Evolutionary conservation across 92 coral and sea anemone species (phyloP).

Genomic region (Paragorgia papillata): DNA sequence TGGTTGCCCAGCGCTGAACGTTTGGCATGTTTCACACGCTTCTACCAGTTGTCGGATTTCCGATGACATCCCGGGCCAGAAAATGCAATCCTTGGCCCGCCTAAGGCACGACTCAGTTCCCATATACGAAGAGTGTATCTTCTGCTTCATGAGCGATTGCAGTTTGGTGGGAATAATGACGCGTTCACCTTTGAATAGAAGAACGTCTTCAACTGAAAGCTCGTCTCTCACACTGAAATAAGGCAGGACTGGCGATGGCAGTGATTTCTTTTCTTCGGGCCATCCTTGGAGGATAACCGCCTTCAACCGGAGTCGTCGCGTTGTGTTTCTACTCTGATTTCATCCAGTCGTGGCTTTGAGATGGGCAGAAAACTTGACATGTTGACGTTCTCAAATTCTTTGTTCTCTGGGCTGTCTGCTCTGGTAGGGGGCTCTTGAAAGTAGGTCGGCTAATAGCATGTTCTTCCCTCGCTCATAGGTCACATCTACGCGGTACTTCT

Average conservation of each 20-base stretch:
- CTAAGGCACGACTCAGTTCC: neutral
- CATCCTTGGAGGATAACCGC: neutral
- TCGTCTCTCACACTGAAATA: neutral
- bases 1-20: neutral
- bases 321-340: too few relatives aligned
- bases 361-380: too few relatives aligned
- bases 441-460: too few relatives aligned
- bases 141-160: neutral
- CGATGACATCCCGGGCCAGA: neutral
- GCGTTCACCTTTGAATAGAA: neutral
- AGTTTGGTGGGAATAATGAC: neutral
- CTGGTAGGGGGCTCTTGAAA: too few relatives aligned
- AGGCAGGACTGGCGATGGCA: neutral
- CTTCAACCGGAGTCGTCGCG: too few relatives aligned
- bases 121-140: neutral
- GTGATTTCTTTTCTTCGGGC: neutral
- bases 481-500: constrained; percentile 7
- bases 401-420: too few relatives aligned
- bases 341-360: too few relatives aligned
- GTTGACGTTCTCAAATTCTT: too few relatives aligned
- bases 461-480: too few relatives aligned
- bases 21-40: neutral
- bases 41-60: neutral
- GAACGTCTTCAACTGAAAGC: neutral
- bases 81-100: neutral